A percentile compares a stretch with the other conserved stretches of the same genome.
These are phyloP conservation scores for Pyrocephalus nanus DNA, from an alignment of 2,797 vertebrate genomes.

Conservation along the genomic window DNA sequence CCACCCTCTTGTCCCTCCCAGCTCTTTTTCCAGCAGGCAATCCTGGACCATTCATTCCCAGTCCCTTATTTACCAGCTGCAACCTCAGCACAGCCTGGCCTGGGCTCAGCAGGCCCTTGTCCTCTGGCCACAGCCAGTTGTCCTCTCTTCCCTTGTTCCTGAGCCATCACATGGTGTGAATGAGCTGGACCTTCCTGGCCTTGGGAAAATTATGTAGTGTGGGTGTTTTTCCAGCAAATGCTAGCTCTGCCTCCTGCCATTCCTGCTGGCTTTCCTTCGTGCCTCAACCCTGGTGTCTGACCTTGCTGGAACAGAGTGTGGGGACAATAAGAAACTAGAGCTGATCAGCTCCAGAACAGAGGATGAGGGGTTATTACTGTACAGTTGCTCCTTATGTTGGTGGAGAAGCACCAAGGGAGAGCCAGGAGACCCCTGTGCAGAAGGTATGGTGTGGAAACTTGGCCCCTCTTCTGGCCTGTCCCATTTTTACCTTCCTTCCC, in stretches of 20 bases:
- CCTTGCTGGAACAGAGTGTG: too few species aligned
- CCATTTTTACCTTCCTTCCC: background rate
- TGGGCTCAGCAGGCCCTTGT: background rate
- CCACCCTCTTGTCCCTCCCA: background rate
- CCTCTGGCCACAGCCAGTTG: background rate
- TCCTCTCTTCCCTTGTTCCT: background rate
- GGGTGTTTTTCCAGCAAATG: background rate
- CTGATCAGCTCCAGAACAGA: background rate
- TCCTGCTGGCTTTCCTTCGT: background rate
- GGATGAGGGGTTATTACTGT: background rate
- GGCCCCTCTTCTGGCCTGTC: background rate
- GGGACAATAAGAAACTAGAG: background rate
- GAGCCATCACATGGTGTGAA: background rate
- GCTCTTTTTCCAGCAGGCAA: background rate
- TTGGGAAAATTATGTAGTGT: background rate
- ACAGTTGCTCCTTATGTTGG: background rate
- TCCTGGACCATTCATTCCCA: background rate
- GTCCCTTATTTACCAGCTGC: background rate
- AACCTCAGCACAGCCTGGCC: background rate
- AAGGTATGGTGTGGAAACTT: background rate
- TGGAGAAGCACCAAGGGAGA: background rate
- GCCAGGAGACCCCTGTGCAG: background rate
- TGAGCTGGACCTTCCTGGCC: background rate
- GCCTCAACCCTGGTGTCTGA: background rate
- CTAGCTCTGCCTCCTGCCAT: background rate